Evolutionary conservation across 2,797 vertebrate genomes (phyloP).

Genomic region (Chaenodraco wilsoni): DNA sequence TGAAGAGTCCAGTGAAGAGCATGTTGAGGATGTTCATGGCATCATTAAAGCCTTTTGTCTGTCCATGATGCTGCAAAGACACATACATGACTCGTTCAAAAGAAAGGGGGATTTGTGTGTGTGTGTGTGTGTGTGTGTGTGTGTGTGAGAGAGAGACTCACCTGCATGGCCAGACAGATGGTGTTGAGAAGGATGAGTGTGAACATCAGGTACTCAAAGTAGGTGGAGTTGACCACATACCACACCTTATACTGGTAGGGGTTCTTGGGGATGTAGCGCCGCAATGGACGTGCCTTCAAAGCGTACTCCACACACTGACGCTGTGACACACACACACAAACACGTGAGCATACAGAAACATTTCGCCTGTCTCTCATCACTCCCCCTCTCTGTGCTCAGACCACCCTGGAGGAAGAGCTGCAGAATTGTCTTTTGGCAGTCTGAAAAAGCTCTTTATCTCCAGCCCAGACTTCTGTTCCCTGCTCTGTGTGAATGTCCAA

Average conservation of each 20-base stretch:
- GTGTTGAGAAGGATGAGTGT: constrained; percentile 98
- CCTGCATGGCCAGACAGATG: constrained; percentile 99
- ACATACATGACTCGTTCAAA: constrained; percentile 12
- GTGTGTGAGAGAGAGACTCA: constrained; percentile 64
- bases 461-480: constrained; percentile 11
- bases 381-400: constrained; percentile 4
- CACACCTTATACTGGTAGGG: constrained; percentile 99
- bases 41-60: constrained; percentile 92
- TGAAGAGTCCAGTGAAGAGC: constrained; percentile 99
- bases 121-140: not conserved
- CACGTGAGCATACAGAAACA: constrained; percentile 1
- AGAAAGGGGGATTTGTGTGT: not conserved
- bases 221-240: constrained; percentile 99
- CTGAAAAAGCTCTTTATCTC: not conserved
- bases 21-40: constrained; percentile 99
- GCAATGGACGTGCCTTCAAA: constrained; percentile 93
- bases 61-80: constrained; percentile 84
- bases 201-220: constrained; percentile 99
- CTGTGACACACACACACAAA: constrained; percentile 75
- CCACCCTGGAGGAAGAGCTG: constrained; percentile 4
- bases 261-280: constrained; percentile 99
- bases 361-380: not conserved
- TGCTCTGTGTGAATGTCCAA: constrained; percentile 24
- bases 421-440: constrained; percentile 12
- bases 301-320: constrained; percentile 99